Percentiles rank a stretch among this genome's conserved stretches.
Evolutionary conservation across 1,140 invertebrate species (phyloP).

Genomic region (Hylaeus anthracinus): DNA sequence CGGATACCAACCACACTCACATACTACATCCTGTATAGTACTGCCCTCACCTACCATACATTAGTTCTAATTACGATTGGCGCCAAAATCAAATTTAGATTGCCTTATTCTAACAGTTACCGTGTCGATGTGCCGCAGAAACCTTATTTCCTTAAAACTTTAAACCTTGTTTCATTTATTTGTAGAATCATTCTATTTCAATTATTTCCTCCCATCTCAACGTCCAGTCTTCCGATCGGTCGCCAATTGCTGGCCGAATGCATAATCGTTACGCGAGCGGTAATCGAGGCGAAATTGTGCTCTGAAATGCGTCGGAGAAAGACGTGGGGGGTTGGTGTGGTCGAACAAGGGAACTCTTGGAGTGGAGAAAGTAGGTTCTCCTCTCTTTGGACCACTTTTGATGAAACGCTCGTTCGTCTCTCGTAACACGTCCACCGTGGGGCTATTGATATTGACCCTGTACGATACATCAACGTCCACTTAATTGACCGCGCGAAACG

Average conservation of each 20-base stretch:
- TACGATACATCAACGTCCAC: not conserved
- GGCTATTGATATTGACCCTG: not conserved
- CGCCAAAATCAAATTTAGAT: too few relatives aligned
- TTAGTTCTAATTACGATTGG: too few relatives aligned
- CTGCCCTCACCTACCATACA: too few relatives aligned
- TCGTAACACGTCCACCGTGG: not conserved
- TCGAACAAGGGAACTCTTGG: conserved; percentile 7
- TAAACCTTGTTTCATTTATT: too few relatives aligned
- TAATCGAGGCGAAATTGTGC: conserved; percentile 42
- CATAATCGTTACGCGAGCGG: conserved; percentile 49
- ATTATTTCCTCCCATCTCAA: too few relatives aligned
- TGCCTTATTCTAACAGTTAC: too few relatives aligned
- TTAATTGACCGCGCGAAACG: not conserved
- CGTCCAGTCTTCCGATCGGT: too few relatives aligned
- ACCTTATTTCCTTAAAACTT: too few relatives aligned
- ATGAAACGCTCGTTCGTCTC: not conserved
- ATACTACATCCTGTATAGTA: too few relatives aligned
- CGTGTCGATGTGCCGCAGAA: too few relatives aligned
- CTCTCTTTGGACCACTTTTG: conserved; percentile 41
- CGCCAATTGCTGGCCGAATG: not conserved
- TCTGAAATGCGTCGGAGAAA: conserved; percentile 19
- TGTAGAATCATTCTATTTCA: too few relatives aligned
- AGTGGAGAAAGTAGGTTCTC: conserved; percentile 62
- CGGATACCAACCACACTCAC: too few relatives aligned
- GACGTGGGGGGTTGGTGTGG: conserved; percentile 19